Base-by-base conservation (phyloP, 2,797 vertebrate species). In the Sciurus vulgaris region DNA sequence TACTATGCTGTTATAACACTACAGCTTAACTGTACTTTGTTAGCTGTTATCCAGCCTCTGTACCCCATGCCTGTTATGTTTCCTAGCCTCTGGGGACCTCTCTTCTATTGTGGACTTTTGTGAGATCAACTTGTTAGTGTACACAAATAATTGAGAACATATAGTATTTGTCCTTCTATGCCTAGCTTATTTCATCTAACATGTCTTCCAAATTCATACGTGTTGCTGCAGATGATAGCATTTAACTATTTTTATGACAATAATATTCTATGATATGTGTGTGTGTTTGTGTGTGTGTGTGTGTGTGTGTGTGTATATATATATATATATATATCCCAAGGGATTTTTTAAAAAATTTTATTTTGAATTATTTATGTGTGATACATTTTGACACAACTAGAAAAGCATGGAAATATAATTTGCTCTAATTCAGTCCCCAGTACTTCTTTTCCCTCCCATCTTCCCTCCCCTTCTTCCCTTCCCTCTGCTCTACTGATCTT, bases 51-150 rank as follows among this genome's bases (percentile, higher is more conserved):
- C 6, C 51, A 30, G 44, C 20, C 15, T 33, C 22, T 5, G 41
- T 61, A 15, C 17, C 3, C 10, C 7, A 72, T 35, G 38, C 8
- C 10, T 26, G 1, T 1, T 41, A 1, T 4, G 7, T 14, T 30
- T 30, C 30, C 3, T 67, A 24, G 6, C 28, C 28, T 49, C 47
- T 49, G 44, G 18, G 76, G 20, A 47, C 38, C 13, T 87, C 30
- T 61, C 15, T 72, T 56, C n/a, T 56, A 41, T 35, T 28, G 38
- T 44, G 5, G 33, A n/a, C 17, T 33, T 83, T 30, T 33, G 12
- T 47, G 20, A 61, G 3, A 47, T n/a, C 17, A 65, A 47, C 30
- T 8, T 65, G 47, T 65, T 84, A 47, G 41, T 44, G 67, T 70
- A 2, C 33, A 38, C 28, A 33, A 11, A 11, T 41, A 20, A 72